phyloP scores from a whole-genome alignment of 2,113 vertebrate species.

The Cisticola juncidis region DNA sequence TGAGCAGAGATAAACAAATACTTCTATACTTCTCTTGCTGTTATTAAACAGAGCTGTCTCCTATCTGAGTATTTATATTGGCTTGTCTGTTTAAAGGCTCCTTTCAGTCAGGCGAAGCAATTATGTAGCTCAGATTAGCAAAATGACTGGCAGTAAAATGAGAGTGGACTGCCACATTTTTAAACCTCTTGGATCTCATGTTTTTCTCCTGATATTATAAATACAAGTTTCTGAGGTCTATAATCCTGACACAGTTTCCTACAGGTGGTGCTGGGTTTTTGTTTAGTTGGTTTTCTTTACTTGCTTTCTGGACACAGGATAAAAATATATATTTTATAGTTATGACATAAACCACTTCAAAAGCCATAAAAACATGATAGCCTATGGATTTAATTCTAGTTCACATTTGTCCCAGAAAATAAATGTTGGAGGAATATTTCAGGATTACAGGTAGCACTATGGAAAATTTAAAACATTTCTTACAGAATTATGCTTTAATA shows the following conservation, averaged over 20 bases:
- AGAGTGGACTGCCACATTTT: slow-evolving; percentile 17
- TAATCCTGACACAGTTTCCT: not conserved
- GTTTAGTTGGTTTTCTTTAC: not conserved
- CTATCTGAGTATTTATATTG: slow-evolving; percentile 59
- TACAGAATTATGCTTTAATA: not conserved
- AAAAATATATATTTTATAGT: not conserved
- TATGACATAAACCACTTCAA: not conserved
- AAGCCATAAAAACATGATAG: not conserved
- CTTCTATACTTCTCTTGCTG: slow-evolving; percentile 36
- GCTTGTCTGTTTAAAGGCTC: slow-evolving; percentile 43
- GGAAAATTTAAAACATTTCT: not conserved
- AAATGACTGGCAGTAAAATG: slow-evolving; percentile 54
- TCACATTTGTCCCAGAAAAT: not conserved
- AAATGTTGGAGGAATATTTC: not conserved
- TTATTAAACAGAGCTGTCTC: slow-evolving; percentile 61
- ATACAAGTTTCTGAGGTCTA: not conserved
- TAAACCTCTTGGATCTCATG: not conserved
- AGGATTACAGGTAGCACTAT: not conserved
- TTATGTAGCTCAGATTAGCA: slow-evolving; percentile 62
- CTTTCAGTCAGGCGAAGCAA: slow-evolving; percentile 56
- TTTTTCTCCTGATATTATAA: not conserved
- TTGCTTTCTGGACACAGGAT: not conserved
- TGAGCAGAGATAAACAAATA: slow-evolving; percentile 66
- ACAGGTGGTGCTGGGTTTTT: not conserved
- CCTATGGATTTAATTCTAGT: not conserved